A percentile compares a stretch with the other conserved stretches of the same genome.
These are phyloP conservation scores for Tolypeutes matacus DNA, from an alignment of 2,797 vertebrate species.

Conservation along the genomic window DNA sequence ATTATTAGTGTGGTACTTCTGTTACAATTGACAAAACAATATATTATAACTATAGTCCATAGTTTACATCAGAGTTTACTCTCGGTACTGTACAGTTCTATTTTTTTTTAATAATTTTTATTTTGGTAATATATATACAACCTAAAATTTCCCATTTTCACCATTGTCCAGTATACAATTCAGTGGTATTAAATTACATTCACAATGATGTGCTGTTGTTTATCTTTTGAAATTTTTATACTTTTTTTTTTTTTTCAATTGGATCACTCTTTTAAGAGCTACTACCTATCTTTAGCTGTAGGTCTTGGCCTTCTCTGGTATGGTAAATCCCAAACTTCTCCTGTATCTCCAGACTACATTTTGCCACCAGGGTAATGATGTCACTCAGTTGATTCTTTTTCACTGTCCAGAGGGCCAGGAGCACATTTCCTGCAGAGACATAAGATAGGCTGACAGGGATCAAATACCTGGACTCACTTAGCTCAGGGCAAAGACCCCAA, in stretches of 20 bases:
- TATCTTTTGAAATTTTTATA: slow-evolving; percentile 16
- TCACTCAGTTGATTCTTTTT: slow-evolving; percentile 70
- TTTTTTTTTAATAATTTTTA: too few relatives aligned
- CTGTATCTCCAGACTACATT: slow-evolving; percentile 81
- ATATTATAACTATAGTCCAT: too few relatives aligned
- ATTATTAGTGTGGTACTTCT: too few relatives aligned
- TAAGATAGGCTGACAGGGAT: neutral
- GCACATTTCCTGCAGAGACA: slow-evolving; percentile 68
- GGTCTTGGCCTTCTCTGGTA: slow-evolving; percentile 75
- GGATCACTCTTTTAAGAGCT: neutral
- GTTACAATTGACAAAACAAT: too few relatives aligned
- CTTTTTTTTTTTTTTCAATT: neutral
- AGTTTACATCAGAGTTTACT: too few relatives aligned
- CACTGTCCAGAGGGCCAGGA: slow-evolving; percentile 76
- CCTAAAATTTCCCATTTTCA: too few relatives aligned
- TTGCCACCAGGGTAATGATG: slow-evolving; percentile 77
- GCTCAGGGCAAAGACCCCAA: neutral
- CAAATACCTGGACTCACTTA: neutral
- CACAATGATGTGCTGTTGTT: neutral
- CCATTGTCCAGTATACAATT: too few relatives aligned
- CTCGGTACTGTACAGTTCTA: too few relatives aligned
- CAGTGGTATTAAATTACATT: too few relatives aligned
- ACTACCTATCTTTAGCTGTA: slow-evolving; percentile 80
- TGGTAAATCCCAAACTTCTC: slow-evolving; percentile 75
- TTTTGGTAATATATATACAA: too few relatives aligned